phyloP scores from a whole-genome alignment of 2,888 invertebrate genomes.

The Dryococelus australis region DNA sequence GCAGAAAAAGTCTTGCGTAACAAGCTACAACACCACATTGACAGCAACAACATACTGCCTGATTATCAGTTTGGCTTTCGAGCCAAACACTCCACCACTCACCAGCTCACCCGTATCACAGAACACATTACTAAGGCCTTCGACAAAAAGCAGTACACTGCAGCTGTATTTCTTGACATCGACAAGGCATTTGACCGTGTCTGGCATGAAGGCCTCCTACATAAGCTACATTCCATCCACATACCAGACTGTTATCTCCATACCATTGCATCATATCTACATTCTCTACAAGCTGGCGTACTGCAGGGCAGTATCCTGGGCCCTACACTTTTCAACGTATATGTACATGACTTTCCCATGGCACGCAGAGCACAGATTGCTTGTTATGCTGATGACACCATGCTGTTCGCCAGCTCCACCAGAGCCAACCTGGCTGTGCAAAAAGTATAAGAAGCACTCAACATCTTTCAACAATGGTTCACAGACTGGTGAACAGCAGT shows the following conservation, averaged over 20 bases:
- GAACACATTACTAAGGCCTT: neutral
- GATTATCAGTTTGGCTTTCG: constrained; percentile 33
- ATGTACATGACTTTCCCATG: constrained; percentile 33
- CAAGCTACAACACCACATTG: constrained; percentile 43
- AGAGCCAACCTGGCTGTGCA: neutral
- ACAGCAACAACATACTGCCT: constrained; percentile 35
- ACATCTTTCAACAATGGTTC: constrained; percentile 25
- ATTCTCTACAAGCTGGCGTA: constrained; percentile 24
- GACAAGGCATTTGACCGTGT: constrained; percentile 30
- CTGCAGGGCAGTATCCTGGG: constrained; percentile 35
- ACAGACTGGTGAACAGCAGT: constrained; percentile 28
- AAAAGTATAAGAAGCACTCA: constrained; percentile 25
- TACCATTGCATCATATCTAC: neutral
- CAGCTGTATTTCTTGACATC: constrained; percentile 24
- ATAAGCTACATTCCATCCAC: constrained; percentile 34
- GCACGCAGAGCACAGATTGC: neutral
- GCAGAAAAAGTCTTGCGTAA: constrained; percentile 42
- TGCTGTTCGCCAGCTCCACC: neutral
- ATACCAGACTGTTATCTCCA: constrained; percentile 7
- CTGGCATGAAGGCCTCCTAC: constrained; percentile 29
- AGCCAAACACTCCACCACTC: constrained; percentile 24
- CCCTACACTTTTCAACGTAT: constrained; percentile 29
- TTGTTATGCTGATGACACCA: constrained; percentile 29
- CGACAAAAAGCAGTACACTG: neutral
- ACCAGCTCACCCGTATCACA: constrained; percentile 25